Evolutionary conservation across 2,888 invertebrate species (phyloP).

Genomic region (Poecilus cupreus): DNA sequence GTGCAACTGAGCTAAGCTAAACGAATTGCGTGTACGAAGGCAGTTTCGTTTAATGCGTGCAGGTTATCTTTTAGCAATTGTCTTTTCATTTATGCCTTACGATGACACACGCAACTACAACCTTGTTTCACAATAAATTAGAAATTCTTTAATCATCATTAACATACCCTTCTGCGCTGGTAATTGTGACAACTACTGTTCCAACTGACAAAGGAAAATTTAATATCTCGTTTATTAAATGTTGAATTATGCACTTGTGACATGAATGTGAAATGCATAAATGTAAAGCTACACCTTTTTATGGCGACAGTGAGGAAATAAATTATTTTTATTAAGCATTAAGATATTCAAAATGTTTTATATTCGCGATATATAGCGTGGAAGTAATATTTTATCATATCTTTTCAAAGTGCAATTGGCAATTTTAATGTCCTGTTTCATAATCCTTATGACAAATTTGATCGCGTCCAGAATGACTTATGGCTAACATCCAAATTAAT

Average conservation of each 20-base stretch:
- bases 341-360: no score
- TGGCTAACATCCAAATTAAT: constrained; percentile 21
- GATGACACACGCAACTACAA: constrained; percentile 18
- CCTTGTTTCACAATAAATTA: constrained; percentile 33
- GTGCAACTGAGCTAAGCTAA: not conserved
- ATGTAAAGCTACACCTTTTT: no score
- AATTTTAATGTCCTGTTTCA: not conserved
- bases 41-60: constrained; percentile 20
- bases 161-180: constrained; percentile 16
- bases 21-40: not conserved
- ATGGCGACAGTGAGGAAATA: no score
- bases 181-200: not conserved
- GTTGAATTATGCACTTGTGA: constrained; percentile 5
- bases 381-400: no score
- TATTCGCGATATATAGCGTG: no score
- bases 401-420: not conserved
- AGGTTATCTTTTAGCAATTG: constrained; percentile 17
- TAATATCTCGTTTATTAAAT: not conserved
- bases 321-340: no score
- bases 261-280: not conserved
- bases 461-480: not conserved
- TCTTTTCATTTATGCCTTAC: constrained; percentile 23
- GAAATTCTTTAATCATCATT: constrained; percentile 33
- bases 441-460: not conserved
- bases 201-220: not conserved